Conservation (phyloP, 2,113 vertebrate species). For the Clinocottus analis region DNA sequence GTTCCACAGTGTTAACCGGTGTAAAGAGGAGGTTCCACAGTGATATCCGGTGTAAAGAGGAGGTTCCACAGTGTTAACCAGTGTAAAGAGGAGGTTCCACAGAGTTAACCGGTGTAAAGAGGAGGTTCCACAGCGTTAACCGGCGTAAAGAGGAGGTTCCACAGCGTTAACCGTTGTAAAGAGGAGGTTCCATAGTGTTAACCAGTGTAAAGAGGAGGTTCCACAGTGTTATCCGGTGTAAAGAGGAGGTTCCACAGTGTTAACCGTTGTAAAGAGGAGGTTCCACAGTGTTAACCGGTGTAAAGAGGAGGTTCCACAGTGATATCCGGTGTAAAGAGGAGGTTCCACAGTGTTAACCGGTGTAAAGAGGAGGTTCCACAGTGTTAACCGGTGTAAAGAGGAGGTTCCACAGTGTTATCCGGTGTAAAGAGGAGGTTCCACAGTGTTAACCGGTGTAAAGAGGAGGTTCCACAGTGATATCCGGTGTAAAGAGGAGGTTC, state of each 20-base stretch:
- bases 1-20: neutral
- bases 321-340: no score
- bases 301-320: no score
- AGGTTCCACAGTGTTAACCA: neutral
- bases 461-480: neutral
- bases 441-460: neutral
- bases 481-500: neutral
- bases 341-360: no score
- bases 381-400: neutral
- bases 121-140: neutral
- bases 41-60: neutral
- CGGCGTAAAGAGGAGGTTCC: neutral
- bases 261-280: no score
- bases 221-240: no score
- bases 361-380: neutral
- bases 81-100: neutral
- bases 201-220: neutral
- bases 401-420: neutral
- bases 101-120: neutral
- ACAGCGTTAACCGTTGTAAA: neutral
- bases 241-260: no score
- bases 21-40: neutral
- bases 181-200: no score
- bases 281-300: no score
- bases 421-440: neutral